A percentile compares a stretch with the other conserved stretches of the same genome.
These are phyloP conservation scores for Aphyosemion australe DNA, from an alignment of 2,113 vertebrate genomes.

Conservation along the genomic window DNA sequence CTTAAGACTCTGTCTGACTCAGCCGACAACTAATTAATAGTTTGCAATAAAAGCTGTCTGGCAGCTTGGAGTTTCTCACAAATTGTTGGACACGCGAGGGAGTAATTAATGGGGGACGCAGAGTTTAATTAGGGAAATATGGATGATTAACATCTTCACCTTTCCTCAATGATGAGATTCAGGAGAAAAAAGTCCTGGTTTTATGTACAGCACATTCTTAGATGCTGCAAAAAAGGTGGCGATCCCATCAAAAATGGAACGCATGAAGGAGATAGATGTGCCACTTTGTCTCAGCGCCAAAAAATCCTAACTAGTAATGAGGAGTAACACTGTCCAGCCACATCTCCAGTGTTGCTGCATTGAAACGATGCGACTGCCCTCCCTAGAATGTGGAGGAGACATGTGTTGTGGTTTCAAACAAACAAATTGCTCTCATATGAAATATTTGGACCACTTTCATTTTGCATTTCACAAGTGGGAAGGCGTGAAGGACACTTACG, in stretches of 20 bases:
- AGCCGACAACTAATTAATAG: slow-evolving; percentile 78
- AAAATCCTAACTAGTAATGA: background rate
- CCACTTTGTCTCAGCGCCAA: background rate
- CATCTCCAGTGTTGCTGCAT: background rate
- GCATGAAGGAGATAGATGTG: background rate
- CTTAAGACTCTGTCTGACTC: slow-evolving; percentile 69
- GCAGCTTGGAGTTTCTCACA: slow-evolving; percentile 67
- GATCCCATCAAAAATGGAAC: background rate
- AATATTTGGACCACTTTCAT: slow-evolving; percentile 30
- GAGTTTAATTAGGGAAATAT: slow-evolving; percentile 78
- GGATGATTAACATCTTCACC: slow-evolving; percentile 81
- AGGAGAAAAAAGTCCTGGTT: slow-evolving; percentile 31
- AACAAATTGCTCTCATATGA: slow-evolving; percentile 6
- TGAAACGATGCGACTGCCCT: background rate
- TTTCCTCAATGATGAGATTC: slow-evolving; percentile 67
- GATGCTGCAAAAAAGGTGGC: background rate
- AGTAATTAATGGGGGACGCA: slow-evolving; percentile 75
- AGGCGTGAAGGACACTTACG: slow-evolving; percentile 50
- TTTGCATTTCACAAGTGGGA: slow-evolving; percentile 38
- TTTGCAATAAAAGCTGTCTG: slow-evolving; percentile 73
- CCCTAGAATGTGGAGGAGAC: background rate
- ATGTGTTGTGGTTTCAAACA: slow-evolving; percentile 2
- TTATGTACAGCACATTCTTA: slow-evolving; percentile 2
- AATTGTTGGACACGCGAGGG: slow-evolving; percentile 69
- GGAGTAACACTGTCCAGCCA: background rate